Conservation (phyloP, 1,140 invertebrate species). For the Listronotus oregonensis region DNA sequence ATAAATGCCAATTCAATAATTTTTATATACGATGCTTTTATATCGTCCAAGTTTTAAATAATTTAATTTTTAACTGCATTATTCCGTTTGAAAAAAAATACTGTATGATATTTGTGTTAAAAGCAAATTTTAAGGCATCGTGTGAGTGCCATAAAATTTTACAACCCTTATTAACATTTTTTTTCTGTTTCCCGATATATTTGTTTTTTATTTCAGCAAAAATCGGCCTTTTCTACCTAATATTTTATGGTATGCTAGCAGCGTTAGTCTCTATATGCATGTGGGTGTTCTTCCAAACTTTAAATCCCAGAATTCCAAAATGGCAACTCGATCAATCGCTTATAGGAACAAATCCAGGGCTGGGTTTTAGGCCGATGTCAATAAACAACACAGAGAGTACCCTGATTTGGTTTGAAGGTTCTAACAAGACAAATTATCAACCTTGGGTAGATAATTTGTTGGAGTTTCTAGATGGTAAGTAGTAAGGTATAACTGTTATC, state of each 20-base stretch:
- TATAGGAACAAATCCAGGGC: slow-evolving; percentile 90
- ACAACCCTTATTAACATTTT: too few relatives aligned
- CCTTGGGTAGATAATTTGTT: slow-evolving; percentile 79
- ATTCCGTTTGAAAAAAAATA: too few relatives aligned
- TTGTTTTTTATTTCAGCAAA: slow-evolving; percentile 73
- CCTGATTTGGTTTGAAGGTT: slow-evolving; percentile 88
- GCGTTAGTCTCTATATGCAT: slow-evolving; percentile 88
- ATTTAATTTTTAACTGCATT: too few relatives aligned
- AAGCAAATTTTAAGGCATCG: too few relatives aligned
- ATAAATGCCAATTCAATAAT: too few relatives aligned
- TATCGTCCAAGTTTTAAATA: too few relatives aligned
- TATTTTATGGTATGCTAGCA: slow-evolving; percentile 86
- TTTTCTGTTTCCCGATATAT: too few relatives aligned
- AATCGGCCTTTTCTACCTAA: slow-evolving; percentile 89
- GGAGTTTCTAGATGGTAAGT: slow-evolving; percentile 72
- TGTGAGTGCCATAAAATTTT: too few relatives aligned
- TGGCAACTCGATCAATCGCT: slow-evolving; percentile 81
- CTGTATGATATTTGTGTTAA: too few relatives aligned
- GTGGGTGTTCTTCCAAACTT: slow-evolving; percentile 88
- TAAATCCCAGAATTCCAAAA: slow-evolving; percentile 84
- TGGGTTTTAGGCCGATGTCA: slow-evolving; percentile 93
- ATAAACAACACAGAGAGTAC: slow-evolving; percentile 90
- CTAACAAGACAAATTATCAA: slow-evolving; percentile 76
- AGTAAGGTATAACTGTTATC: too few relatives aligned
- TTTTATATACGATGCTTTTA: too few relatives aligned